Percentiles rank a stretch among this genome's conserved stretches.
Evolutionary conservation across 2,888 invertebrate species (phyloP).

Genomic region (Perdita meconis): DNA sequence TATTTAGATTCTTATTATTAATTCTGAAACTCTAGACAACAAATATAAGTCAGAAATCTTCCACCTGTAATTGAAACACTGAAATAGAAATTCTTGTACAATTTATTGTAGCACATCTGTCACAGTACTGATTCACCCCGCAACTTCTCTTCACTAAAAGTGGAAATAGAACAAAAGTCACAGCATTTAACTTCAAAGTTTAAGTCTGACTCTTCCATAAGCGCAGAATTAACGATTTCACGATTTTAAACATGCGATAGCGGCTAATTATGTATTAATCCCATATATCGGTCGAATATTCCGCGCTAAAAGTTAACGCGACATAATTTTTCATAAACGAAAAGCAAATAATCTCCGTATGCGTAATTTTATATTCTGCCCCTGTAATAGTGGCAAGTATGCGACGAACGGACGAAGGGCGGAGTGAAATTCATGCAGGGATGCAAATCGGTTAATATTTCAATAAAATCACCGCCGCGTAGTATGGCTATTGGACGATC

Average conservation of each 20-base stretch:
- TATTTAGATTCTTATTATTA: too few relatives aligned
- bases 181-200: not conserved
- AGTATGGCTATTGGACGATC: constrained; percentile 37
- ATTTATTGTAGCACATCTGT: too few relatives aligned
- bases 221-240: not conserved
- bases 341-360: constrained; percentile 33
- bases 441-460: constrained; percentile 58
- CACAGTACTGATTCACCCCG: too few relatives aligned
- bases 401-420: not conserved
- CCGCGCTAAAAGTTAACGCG: not conserved
- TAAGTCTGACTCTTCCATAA: not conserved
- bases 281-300: not conserved
- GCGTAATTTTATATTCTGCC: constrained; percentile 27
- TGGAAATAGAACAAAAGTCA: not conserved
- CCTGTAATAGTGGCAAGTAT: constrained; percentile 9
- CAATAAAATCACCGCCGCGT: constrained; percentile 44
- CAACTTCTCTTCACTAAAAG: too few relatives aligned
- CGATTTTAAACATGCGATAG: constrained; percentile 22
- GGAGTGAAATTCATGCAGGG: constrained; percentile 4
- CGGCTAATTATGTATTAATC: not conserved
- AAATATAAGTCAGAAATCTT: too few relatives aligned
- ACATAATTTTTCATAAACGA: constrained; percentile 43
- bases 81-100: too few relatives aligned
- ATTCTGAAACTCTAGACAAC: too few relatives aligned
- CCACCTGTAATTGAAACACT: too few relatives aligned